These are phyloP conservation scores for Poecilia latipinna DNA, from an alignment of 2,113 vertebrate species.

Conservation along the genomic window DNA sequence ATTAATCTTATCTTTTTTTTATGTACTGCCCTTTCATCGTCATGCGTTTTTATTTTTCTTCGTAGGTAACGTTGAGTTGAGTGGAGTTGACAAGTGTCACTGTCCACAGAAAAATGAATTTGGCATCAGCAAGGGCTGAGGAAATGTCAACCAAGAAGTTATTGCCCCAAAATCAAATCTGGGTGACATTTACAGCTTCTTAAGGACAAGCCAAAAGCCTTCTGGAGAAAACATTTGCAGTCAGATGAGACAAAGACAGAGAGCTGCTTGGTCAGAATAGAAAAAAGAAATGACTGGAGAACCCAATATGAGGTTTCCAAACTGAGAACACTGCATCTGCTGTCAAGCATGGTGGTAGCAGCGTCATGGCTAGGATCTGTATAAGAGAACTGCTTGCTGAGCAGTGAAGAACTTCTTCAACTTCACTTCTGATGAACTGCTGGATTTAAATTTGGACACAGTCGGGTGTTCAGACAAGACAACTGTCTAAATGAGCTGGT, in stretches of 20 bases:
- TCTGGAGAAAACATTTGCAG: not conserved
- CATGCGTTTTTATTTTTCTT: no score
- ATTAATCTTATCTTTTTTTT: no score
- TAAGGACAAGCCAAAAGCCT: not conserved
- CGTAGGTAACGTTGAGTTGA: no score
- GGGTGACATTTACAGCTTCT: not conserved
- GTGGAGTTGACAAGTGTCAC: no score
- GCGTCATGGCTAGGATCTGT: not conserved
- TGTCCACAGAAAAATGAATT: no score
- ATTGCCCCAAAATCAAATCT: not conserved
- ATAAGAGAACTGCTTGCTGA: not conserved
- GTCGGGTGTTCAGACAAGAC: not conserved
- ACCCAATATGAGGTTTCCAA: not conserved
- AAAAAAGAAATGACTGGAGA: not conserved
- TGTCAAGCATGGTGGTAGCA: not conserved
- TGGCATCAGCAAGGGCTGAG: not conserved
- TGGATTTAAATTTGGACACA: not conserved
- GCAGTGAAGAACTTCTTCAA: not conserved
- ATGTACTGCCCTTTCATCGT: no score
- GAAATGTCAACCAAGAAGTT: not conserved
- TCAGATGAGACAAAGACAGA: not conserved
- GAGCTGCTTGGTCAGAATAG: not conserved
- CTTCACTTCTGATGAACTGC: not conserved
- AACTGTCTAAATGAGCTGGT: not conserved
- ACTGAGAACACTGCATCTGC: not conserved